A percentile compares a stretch with the other conserved stretches of the same genome.
Conservation (phyloP, 1,140 invertebrate species). For the Pseudomyrmex sp. region DNA sequence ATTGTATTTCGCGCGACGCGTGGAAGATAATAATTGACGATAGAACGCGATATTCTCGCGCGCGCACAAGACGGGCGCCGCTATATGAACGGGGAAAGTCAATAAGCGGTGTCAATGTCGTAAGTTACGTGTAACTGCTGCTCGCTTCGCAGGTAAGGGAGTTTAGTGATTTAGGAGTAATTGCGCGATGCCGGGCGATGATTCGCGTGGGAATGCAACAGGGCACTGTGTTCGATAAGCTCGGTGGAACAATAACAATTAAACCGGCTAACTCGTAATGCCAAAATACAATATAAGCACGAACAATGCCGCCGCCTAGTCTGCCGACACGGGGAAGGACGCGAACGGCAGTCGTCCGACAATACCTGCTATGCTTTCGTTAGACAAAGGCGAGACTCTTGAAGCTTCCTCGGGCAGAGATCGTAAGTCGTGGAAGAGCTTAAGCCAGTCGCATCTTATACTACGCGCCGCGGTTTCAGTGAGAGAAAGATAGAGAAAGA, state of each 20-base stretch:
- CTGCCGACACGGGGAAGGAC: constrained; percentile 23
- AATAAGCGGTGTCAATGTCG: constrained; percentile 52
- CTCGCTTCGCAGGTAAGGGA: constrained; percentile 56
- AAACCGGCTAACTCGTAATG: constrained; percentile 72
- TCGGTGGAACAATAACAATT: constrained; percentile 76
- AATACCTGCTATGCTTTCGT: constrained; percentile 68
- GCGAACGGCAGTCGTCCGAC: constrained; percentile 51
- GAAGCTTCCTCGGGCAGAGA: constrained; percentile 64
- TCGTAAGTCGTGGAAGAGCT: constrained; percentile 72
- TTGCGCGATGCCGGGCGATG: constrained; percentile 69
- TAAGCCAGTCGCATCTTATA: constrained; percentile 33
- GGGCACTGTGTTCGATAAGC: constrained; percentile 74
- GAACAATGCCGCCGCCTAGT: constrained; percentile 69
- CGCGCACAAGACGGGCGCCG: constrained; percentile 38
- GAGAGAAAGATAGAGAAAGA: background rate
- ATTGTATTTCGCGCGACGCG: background rate
- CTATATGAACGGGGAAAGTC: constrained; percentile 68
- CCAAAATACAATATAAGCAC: constrained; percentile 76
- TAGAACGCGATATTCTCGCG: constrained; percentile 25
- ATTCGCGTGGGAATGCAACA: constrained; percentile 76
- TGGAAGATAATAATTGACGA: background rate
- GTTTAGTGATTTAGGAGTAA: constrained; percentile 75
- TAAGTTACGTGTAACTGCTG: constrained; percentile 39
- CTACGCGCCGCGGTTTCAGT: constrained; percentile 31
- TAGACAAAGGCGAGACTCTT: constrained; percentile 70